Evolutionary conservation across 2,113 vertebrate genomes (phyloP), one percentile per base, ranked within the genome.

Genomic region (Laticauda laticaudata): DNA sequence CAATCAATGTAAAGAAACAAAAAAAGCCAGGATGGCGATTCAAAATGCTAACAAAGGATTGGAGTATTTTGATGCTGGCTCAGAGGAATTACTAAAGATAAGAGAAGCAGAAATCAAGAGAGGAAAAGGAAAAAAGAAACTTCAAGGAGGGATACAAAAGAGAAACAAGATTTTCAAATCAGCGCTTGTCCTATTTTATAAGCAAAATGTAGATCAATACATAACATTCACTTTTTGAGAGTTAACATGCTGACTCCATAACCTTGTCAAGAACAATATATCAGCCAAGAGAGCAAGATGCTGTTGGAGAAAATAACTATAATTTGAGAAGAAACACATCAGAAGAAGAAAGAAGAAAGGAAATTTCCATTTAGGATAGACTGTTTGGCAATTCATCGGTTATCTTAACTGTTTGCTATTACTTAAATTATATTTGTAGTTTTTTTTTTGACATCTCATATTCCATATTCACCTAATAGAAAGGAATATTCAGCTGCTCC

Each of bases 131-230:
- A 85, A 85, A 20, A 69, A 43, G 39, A 43, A 14, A 20, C 89
- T 39, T 81, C 88, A 94, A 39, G 39, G 4, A 24, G 54, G 12
- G 43, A 64, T 18, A 64, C 53, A 54, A 2, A 81, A 55, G 94
- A 92, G 94, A 93, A 96, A 94, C 93, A 39, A 92, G 92, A 96
- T 93, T 95, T 92, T 95, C 95, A 94, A 93, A 96, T 95, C 96
- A 96, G 95, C 95, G 91, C 95, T 95, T 95, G 96, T 94, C 96
- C 94, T 94, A 89, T 92, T 95, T 96, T 93, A 94, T 93, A 94
- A 95, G 95, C 92, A 45, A 95, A 95, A 95, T 89, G 95, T 91
- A 95, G 95, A 96, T 97, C 91, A 90, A 97, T 97, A 96, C 93
- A 95, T 95, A 93, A 95, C 94, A 94, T 92, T 96, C 96, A 91